These are phyloP conservation scores for Phainopepla nitens DNA, from an alignment of 2,113 vertebrate genomes.

Conservation along the genomic window DNA sequence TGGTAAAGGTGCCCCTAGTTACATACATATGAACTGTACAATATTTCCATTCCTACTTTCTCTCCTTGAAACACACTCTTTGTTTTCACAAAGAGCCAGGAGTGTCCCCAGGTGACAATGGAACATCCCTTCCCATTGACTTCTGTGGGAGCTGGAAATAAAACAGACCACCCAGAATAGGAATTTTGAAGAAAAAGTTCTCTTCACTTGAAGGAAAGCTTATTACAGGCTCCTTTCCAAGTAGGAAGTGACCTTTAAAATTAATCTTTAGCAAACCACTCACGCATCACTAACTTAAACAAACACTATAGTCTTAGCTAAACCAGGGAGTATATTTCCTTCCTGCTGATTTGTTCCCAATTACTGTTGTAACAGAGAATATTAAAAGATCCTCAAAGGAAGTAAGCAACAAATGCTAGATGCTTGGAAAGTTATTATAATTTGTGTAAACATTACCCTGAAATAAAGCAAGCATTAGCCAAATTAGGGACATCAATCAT, in stretches of 20 bases:
- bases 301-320: conserved; percentile 21
- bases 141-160: not conserved
- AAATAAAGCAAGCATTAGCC: not conserved
- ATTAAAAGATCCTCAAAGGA: conserved; percentile 1
- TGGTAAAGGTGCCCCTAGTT: not conserved
- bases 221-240: conserved; percentile 38
- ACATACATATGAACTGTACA: not conserved
- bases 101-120: not conserved
- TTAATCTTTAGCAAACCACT: conserved; percentile 27
- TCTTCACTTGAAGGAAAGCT: not conserved
- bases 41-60: not conserved
- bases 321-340: not conserved
- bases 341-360: not conserved
- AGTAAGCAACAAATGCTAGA: conserved; percentile 18
- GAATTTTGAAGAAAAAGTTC: not conserved
- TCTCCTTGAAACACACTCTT: not conserved
- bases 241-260: conserved; percentile 60
- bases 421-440: not conserved
- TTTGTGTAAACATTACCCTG: not conserved
- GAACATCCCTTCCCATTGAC: not conserved
- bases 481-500: not conserved
- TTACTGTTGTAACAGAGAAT: not conserved
- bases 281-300: not conserved
- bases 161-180: conserved; percentile 34
- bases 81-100: not conserved